A percentile compares a stretch with the other conserved stretches of the same genome.
Conservation (phyloP, 1,140 invertebrate genomes). For the Drosophila melanogaster region Release_6_plus_ISO1_MT NT_037436.4:3705001-3705500, state of each 20-base stretch:
- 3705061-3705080: conserved; percentile 20
- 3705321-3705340: conserved; percentile 79
- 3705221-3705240: conserved; percentile 55
- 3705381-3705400: conserved; percentile 43
- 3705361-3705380: conserved; percentile 68
- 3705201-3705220: conserved; percentile 31
- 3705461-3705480: conserved; percentile 62
- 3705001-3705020: conserved; percentile 11
- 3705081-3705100: conserved; percentile 59
- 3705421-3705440: conserved; percentile 1
- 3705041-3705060: conserved; percentile 66
- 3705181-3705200: conserved; percentile 35
- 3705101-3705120: conserved; percentile 71
- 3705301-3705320: conserved; percentile 68
- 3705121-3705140: conserved; percentile 70
- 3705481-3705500: conserved; percentile 77
- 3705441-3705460: conserved; percentile 44
- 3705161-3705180: conserved; percentile 24
- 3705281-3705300: conserved; percentile 56
- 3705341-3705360: conserved; percentile 37
- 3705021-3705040: conserved; percentile 46
- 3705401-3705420: conserved; percentile 5
- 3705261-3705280: conserved; percentile 76
- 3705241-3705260: conserved; percentile 35
- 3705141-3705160: conserved; percentile 25